These are phyloP conservation scores for Helogale parvula DNA, from an alignment of 2,113 vertebrate genomes.

Conservation along the genomic window DNA sequence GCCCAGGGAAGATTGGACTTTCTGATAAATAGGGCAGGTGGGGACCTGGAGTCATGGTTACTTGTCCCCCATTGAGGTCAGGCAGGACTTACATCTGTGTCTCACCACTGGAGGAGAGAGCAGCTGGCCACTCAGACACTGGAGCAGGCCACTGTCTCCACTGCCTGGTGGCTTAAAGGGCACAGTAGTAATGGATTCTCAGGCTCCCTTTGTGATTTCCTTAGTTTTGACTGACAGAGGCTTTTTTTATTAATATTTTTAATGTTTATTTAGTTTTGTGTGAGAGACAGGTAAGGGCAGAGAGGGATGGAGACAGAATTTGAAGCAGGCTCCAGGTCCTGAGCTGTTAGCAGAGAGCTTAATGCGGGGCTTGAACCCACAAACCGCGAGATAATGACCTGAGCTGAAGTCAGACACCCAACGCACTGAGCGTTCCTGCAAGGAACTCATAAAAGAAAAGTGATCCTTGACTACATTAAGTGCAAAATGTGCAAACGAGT, in stretches of 20 bases:
- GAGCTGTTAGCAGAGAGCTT: too few species aligned
- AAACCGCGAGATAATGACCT: too few species aligned
- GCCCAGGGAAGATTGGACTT: not conserved
- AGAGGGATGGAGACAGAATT: too few species aligned
- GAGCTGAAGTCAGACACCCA: too few species aligned
- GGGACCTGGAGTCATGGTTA: not conserved
- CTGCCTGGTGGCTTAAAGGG: not conserved
- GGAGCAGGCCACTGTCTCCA: not conserved
- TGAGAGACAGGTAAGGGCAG: too few species aligned
- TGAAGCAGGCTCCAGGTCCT: too few species aligned
- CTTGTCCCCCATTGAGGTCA: not conserved
- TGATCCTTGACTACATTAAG: not conserved
- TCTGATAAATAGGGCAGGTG: not conserved
- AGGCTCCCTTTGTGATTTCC: not conserved
- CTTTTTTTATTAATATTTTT: too few species aligned
- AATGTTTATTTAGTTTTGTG: too few species aligned
- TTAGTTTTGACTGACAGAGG: not conserved
- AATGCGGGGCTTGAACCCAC: too few species aligned
- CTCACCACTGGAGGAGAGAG: not conserved
- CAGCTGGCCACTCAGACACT: not conserved
- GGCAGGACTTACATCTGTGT: not conserved
- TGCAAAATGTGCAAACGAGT: fast-evolving
- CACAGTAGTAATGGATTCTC: not conserved
- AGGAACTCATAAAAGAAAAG: not conserved
- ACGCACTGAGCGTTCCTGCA: not conserved